Evolutionary conservation across 2,797 vertebrate species (phyloP).

Genomic region (Scolopax bukidnonensis): DNA sequence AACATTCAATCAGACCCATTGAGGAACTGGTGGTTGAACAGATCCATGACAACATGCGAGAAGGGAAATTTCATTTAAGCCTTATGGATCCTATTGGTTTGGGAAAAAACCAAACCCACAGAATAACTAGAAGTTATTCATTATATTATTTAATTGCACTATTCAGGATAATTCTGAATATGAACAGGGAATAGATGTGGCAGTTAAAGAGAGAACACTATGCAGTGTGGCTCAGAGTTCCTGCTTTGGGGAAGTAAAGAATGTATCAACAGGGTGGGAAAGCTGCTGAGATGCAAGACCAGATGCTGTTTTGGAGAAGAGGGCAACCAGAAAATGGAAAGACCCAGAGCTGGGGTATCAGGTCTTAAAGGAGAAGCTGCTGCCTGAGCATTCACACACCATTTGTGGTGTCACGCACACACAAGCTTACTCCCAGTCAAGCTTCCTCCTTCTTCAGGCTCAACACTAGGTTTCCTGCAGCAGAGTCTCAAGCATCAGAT

Average conservation of each 20-base stretch:
- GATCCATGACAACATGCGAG: not conserved
- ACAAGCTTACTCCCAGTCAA: not conserved
- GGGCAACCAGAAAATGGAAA: not conserved
- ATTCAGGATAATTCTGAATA: not conserved
- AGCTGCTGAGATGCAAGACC: not conserved
- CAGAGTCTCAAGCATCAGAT: not conserved
- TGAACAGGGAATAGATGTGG: not conserved
- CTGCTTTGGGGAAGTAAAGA: not conserved
- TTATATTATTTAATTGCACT: not conserved
- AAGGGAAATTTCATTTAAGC: not conserved
- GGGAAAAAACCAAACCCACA: rapidly evolving
- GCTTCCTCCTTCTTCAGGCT: not conserved
- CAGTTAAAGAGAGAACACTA: not conserved
- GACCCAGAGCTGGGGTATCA: not conserved
- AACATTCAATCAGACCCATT: not conserved
- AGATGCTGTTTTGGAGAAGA: not conserved
- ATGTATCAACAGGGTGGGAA: not conserved
- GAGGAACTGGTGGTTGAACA: not conserved
- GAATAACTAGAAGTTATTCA: not conserved
- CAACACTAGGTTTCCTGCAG: not conserved
- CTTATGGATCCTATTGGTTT: not conserved
- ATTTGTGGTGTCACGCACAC: not conserved
- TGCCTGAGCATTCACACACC: not conserved
- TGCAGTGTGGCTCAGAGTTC: rapidly evolving
- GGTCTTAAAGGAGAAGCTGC: not conserved